Conservation (phyloP, 2,113 vertebrate genomes). For the Archilochus colubris region DNA sequence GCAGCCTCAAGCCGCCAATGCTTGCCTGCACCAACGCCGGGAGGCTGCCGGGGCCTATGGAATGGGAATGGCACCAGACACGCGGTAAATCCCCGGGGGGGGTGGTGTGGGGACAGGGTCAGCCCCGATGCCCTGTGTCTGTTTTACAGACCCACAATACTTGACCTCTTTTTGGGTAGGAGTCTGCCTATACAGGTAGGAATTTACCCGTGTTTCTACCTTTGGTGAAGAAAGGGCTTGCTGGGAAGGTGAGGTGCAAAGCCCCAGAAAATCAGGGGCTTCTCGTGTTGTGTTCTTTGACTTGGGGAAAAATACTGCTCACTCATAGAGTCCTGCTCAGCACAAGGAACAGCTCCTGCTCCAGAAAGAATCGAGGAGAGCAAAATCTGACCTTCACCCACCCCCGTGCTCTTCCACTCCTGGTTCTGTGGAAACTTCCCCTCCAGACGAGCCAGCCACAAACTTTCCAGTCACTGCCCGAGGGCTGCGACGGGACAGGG, state of each 20-base stretch:
- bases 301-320: background rate
- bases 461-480: background rate
- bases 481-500: background rate
- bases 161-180: background rate
- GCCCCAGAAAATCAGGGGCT: background rate
- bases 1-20: background rate
- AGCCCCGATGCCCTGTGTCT: background rate
- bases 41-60: background rate
- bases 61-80: accelerated
- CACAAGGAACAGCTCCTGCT: background rate
- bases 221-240: background rate
- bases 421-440: background rate
- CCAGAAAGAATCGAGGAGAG: background rate
- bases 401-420: background rate
- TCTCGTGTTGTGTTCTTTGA: background rate
- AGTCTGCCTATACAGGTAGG: background rate
- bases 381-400: background rate
- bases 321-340: background rate
- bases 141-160: background rate
- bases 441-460: background rate
- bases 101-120: too few species aligned
- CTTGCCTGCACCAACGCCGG: background rate
- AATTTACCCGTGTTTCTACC: background rate
- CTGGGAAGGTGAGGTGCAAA: background rate
- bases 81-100: too few species aligned